Evolutionary conservation across 2,888 invertebrate species (phyloP).

Genomic region (Luperina testacea): DNA sequence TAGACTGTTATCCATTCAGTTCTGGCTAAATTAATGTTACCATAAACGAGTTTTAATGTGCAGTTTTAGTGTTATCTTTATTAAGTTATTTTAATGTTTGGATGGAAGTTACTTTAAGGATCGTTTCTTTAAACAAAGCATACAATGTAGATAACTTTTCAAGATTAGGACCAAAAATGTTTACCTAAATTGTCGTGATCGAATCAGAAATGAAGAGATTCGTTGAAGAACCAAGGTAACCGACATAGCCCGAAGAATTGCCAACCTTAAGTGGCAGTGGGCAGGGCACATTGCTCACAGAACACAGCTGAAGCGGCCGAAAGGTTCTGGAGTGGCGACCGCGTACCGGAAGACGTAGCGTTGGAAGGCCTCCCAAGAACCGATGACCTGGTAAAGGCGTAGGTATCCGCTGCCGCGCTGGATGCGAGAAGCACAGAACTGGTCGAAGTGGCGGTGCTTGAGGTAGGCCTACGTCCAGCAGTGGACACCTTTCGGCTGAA

Average conservation of each 20-base stretch:
- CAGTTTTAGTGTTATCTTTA: constrained; percentile 18
- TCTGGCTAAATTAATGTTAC: constrained; percentile 20
- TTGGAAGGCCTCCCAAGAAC: background rate
- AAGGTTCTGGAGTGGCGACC: background rate
- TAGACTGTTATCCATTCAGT: constrained; percentile 21
- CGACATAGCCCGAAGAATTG: background rate
- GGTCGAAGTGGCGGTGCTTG: background rate
- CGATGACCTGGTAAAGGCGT: background rate
- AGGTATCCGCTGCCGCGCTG: background rate
- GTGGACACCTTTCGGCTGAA: background rate
- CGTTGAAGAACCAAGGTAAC: background rate
- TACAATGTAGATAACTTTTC: background rate
- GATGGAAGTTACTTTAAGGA: background rate
- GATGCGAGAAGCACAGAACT: background rate
- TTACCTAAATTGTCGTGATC: background rate
- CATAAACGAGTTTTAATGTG: constrained; percentile 20
- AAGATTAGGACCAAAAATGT: background rate
- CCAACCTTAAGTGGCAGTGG: too few species aligned
- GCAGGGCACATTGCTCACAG: too few species aligned
- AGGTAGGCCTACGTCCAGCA: background rate
- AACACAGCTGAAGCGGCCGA: background rate
- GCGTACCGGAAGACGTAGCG: background rate
- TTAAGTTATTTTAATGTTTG: constrained; percentile 22
- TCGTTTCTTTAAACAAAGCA: background rate
- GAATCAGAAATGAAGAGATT: background rate